Evolutionary conservation across 2,797 vertebrate species (phyloP), one percentile per base, ranked within the genome.

Genomic region (Mus minutoides): DNA sequence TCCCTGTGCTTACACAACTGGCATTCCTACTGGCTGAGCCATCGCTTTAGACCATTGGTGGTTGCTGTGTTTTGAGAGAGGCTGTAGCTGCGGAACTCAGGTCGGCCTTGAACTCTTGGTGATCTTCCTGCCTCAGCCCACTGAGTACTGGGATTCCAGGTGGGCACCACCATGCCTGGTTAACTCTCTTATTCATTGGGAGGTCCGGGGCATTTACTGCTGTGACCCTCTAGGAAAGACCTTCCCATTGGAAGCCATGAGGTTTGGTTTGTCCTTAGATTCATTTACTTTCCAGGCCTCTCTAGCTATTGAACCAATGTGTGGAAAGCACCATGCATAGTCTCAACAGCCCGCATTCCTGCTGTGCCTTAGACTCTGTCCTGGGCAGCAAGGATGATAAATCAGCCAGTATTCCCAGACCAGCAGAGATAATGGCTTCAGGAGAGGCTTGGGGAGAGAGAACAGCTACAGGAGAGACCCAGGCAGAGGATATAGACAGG

Each of bases 381-480:
- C 43, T 6, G 1, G n/a, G 34, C 8, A 19, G 1, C 7, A 0
- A 13, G 0, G 12, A 6, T 22, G 37, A 75, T 24, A 54, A 37
- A 75, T n/a, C n/a, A n/a, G 3, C 4, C 0, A 56, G 14, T 31
- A 31, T 64, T 4, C 19, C 2, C 31, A 31, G 80, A 19, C 3
- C 0, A 5, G n/a, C 34, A 43, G 62, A 52, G 43, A 13, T 31
- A 49, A 69, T 6, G 21, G 21, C 62, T 52, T 86, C 43, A 10
- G 6, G 14, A 11, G 84, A 34, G 64, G 56, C 60, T 69, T 0
- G 5, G 37, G 26, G 52, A n/a, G 14, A n/a, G 13, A 82, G 21
- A 37, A 10, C 0, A 0, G 49, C 64, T 10, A 26, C 67, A n/a
- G 31, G 5, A 86, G 16, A 14, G 12, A 16, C 24, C 6, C 43